Evolutionary conservation across 2,113 vertebrate species (phyloP), one percentile per base, ranked within the genome.

Genomic region (Falcunculus frontatus): DNA sequence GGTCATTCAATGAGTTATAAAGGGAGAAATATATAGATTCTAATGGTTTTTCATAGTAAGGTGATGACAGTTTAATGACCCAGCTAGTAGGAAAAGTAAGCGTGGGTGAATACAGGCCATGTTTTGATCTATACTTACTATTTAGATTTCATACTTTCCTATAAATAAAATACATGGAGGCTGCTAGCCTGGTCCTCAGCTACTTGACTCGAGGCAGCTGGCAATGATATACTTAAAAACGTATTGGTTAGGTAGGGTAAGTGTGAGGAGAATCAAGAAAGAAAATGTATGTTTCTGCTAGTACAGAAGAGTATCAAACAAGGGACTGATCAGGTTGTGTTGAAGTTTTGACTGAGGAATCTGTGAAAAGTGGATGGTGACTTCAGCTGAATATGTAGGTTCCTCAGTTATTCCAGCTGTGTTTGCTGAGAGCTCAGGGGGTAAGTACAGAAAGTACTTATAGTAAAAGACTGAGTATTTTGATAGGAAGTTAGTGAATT

Each of bases 381-480:
- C 74, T 95, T 93, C 60, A 90, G 69, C 53, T 64, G 84, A 90
- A 55, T 84, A 22, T 41, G 10, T 44, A n/a, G 65, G 63, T 85
- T 95, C 59, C 52, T 88, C 77, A 47, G 72, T 95, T 92, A 84
- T 60, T 93, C 57, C 93, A 94, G 81, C 64, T 84, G 81, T 62
- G 62, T 89, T 93, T 77, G 64, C 92, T 53, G 60, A 22, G 75
- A 77, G 59, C 76, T 90, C 21, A 60, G 92, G 93, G 60, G 52
- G 20, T 68, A 69, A 67, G n/a, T 81, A 70, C 22, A 39, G 52
- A 85, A 90, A 63, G 35, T 87, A 70, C 74, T 55, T 70, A 9
- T 16, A 53, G 19, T 47, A 87, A 70, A 87, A 60, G 37, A 17
- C 57, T 2, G 11, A 75, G 39, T 87, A 56, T 80, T 60, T 93